phyloP scores from a whole-genome alignment of 2,113 vertebrate genomes.

The Fregata magnificens region DNA sequence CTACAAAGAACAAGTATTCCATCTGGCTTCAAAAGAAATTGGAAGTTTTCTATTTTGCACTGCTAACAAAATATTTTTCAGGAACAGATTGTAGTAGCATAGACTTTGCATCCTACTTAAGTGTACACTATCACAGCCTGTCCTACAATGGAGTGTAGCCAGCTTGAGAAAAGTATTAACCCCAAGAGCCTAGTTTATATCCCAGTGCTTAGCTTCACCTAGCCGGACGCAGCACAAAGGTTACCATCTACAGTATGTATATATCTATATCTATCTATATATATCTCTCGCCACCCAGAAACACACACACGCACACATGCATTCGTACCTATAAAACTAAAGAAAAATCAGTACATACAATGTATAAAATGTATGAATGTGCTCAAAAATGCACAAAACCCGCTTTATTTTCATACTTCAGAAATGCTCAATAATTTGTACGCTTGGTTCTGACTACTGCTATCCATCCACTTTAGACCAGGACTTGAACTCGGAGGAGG shows the following conservation, averaged over 20 bases:
- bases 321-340: constrained; percentile 59
- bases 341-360: constrained; percentile 70
- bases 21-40: constrained; percentile 6
- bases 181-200: not conserved
- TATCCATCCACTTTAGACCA: not conserved
- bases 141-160: not conserved
- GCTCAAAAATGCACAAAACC: constrained; percentile 80
- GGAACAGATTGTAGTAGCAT: constrained; percentile 5
- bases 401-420: constrained; percentile 69
- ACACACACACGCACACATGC: constrained; percentile 30
- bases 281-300: not conserved
- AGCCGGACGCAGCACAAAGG: constrained; percentile 13
- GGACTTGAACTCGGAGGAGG: not conserved
- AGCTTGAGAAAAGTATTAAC: not conserved
- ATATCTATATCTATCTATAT: not conserved
- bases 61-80: not conserved
- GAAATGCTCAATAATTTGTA: constrained; percentile 44
- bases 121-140: not conserved
- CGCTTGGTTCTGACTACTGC: constrained; percentile 17
- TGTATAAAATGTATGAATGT: constrained; percentile 75
- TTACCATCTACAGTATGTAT: not conserved
- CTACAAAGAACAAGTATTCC: not conserved
- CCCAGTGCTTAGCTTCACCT: constrained; percentile 27
- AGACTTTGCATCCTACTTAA: not conserved
- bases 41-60: not conserved